Evolutionary conservation across 2,888 invertebrate genomes (phyloP).

Genomic region (Scaptomyza parva): DNA sequence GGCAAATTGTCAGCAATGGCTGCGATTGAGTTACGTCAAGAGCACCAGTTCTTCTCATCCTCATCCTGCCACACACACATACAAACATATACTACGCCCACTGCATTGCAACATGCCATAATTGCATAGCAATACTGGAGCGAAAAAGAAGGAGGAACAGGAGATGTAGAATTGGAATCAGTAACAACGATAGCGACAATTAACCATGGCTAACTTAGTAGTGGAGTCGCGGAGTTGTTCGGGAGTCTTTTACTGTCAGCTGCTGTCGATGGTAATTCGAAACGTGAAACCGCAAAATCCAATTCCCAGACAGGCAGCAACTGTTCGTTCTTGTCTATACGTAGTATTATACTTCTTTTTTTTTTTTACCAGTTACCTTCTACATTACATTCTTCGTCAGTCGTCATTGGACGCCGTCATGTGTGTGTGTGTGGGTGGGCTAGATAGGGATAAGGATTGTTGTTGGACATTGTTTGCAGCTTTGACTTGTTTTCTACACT

Average conservation of each 20-base stretch:
- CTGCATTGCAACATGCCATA: constrained; percentile 63
- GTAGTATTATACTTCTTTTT: constrained; percentile 21
- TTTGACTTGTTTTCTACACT: constrained; percentile 75
- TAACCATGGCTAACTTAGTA: constrained; percentile 72
- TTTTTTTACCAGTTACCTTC: constrained; percentile 41
- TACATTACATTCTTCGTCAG: constrained; percentile 39
- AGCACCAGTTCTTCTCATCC: constrained; percentile 16
- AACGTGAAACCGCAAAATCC: constrained; percentile 80
- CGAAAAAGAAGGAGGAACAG: constrained; percentile 1
- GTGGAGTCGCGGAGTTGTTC: constrained; percentile 53
- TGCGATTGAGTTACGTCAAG: constrained; percentile 64
- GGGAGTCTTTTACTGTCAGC: constrained; percentile 46
- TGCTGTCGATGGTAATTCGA: constrained; percentile 80
- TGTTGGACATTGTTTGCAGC: constrained; percentile 58
- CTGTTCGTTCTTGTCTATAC: constrained; percentile 15
- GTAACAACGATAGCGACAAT: constrained; percentile 78
- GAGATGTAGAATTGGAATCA: constrained; percentile 2
- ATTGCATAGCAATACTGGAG: constrained; percentile 48
- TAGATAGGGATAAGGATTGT: background rate
- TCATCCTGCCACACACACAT: background rate
- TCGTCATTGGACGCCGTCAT: constrained; percentile 25
- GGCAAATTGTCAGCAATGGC: constrained; percentile 62
- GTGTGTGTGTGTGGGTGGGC: constrained; percentile 49
- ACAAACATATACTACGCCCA: constrained; percentile 42
- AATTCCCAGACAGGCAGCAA: constrained; percentile 74